phyloP scores from a whole-genome alignment of 2,797 vertebrate species.

The Hylomyscus alleni region DNA sequence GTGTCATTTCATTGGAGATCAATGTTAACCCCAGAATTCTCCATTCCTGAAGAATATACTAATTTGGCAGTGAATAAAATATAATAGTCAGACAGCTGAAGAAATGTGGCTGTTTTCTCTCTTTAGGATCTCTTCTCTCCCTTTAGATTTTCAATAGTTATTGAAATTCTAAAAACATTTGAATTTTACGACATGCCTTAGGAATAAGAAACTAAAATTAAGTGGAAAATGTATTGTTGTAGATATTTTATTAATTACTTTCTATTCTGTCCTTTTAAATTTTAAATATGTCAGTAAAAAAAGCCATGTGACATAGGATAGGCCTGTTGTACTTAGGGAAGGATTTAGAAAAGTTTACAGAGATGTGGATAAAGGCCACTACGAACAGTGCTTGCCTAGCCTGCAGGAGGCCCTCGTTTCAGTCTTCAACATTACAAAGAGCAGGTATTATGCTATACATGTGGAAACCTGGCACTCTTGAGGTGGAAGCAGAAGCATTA shows the following conservation, averaged over 20 bases:
- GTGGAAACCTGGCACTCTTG: no score
- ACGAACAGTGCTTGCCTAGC: background rate
- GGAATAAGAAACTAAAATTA: constrained; percentile 14
- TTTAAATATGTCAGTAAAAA: constrained; percentile 5
- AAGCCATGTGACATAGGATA: background rate
- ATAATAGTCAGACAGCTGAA: background rate
- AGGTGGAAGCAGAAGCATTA: background rate
- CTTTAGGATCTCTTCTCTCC: background rate
- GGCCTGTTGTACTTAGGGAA: background rate
- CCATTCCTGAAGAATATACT: background rate
- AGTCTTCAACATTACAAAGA: background rate
- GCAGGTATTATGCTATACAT: rapidly evolving
- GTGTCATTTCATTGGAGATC: background rate
- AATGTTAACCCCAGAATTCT: background rate
- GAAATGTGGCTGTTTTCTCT: background rate
- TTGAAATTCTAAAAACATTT: background rate
- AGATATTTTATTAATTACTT: constrained; percentile 35
- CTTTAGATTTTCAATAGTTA: background rate
- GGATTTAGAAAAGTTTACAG: background rate
- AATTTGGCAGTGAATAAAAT: background rate
- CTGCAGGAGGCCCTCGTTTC: rapidly evolving
- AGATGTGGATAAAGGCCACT: background rate
- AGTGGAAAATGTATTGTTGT: background rate
- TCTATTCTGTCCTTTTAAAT: background rate
- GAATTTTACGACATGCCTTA: background rate